Conservation (phyloP, 2,888 invertebrate genomes). For the Incurvaria masculella region DNA sequence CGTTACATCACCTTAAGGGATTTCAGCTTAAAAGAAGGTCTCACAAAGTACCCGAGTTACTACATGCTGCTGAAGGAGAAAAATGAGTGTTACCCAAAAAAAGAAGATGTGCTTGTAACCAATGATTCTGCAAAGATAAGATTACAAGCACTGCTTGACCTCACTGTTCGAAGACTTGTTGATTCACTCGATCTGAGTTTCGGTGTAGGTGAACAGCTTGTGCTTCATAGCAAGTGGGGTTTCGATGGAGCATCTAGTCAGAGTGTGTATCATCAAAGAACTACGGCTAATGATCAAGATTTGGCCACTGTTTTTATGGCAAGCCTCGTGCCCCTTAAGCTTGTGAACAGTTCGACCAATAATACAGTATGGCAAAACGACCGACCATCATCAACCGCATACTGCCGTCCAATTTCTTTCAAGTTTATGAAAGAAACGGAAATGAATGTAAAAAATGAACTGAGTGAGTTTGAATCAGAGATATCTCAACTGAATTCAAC, state of each 20-base stretch:
- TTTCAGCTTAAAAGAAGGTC: not conserved
- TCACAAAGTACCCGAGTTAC: not conserved
- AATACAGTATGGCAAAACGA: constrained; percentile 8
- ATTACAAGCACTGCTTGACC: not conserved
- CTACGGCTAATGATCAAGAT: not conserved
- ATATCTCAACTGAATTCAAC: constrained; percentile 4
- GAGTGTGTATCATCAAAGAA: constrained; percentile 7
- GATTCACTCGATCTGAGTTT: not conserved
- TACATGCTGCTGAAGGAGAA: not conserved
- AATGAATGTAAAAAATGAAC: not conserved
- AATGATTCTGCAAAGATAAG: not conserved
- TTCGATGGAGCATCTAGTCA: constrained; percentile 9
- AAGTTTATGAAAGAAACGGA: constrained; percentile 4
- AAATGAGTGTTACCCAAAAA: not conserved
- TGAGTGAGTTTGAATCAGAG: constrained; percentile 5
- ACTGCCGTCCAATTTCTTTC: constrained; percentile 8
- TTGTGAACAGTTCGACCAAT: constrained; percentile 1
- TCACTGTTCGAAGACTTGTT: not conserved
- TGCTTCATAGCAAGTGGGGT: constrained; percentile 2
- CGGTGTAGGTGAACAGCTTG: not conserved
- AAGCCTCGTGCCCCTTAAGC: constrained; percentile 1
- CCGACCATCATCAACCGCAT: constrained; percentile 9
- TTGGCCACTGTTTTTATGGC: constrained; percentile 6
- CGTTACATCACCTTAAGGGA: not conserved
- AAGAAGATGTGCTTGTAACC: not conserved